A percentile compares a stretch with the other conserved stretches of the same genome.
Conservation (phyloP, 2,888 invertebrate species). For the Siphlonurus alternatus region DNA sequence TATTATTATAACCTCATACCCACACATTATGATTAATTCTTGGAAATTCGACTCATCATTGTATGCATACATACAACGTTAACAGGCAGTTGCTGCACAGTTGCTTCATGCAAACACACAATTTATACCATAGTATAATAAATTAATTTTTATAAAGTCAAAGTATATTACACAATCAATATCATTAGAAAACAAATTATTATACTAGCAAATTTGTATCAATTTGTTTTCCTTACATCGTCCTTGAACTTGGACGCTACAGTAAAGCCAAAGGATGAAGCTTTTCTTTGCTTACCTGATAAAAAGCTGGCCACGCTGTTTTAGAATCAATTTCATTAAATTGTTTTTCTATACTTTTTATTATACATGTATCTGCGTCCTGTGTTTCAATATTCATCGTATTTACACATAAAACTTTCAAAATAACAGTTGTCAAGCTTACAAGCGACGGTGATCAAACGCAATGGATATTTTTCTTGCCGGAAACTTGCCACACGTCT, state of each 20-base stretch:
- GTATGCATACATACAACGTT: no score
- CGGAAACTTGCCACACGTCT: not conserved
- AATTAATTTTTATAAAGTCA: no score
- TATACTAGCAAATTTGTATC: no score
- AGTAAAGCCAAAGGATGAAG: not conserved
- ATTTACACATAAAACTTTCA: not conserved
- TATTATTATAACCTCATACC: no score
- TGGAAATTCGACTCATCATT: no score
- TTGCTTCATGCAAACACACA: no score
- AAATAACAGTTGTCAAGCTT: not conserved
- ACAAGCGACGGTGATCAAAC: not conserved
- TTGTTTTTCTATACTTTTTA: conserved; percentile 45
- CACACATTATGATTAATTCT: no score
- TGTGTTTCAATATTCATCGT: not conserved
- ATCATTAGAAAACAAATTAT: not conserved
- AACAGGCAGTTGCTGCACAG: no score
- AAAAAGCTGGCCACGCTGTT: conserved; percentile 51
- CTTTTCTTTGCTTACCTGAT: conserved; percentile 38
- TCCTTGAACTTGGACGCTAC: conserved; percentile 9
- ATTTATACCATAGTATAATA: no score
- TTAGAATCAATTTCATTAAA: conserved; percentile 50
- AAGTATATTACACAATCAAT: not conserved
- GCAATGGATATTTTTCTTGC: not conserved
- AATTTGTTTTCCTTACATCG: conserved; percentile 3
- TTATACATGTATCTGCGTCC: not conserved